Base-by-base conservation (phyloP, 2,888 invertebrate genomes). In the Eristalis intricaria region DNA sequence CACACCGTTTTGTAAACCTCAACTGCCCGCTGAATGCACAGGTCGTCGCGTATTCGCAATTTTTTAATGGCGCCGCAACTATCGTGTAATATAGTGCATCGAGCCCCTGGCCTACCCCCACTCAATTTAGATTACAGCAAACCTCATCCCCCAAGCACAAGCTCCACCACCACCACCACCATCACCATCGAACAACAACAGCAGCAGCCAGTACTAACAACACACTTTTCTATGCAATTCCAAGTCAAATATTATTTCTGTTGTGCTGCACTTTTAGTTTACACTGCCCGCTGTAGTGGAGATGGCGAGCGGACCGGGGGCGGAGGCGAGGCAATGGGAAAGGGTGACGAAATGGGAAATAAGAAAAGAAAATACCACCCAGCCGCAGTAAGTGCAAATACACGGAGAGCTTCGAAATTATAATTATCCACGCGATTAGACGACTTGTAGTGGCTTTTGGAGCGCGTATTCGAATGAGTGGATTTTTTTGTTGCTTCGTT, bases 221-320 rank as follows among this genome's bases (percentile, higher is more conserved):
- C 63, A 71, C 70, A 71, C 40, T 76, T 60, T 76, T 75, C 66
- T 80, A 76, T 32, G 76, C 80, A 73, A 76, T 77, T 81, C 70
- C 63, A 73, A 77, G 71, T 85, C 58, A 85, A 85, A 81, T 81
- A 85, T 76, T 76, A 81, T 85, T 73, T 85, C 73, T 73, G 64
- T 85, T 76, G 70, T 78, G 64, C 70, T 69, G 74, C 74, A 74
- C 43, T 74, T 84, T 71, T 38, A 75, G 73, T 84, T 74, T 78
- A 74, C 73, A 73, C 66, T 83, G 50, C 50, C 8, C 19, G 7
- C 50, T 10, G 19, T 8, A 8, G 19, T 5, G 50, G 4, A 35
- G 40, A 71, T 73, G 61, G 74, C 70, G 15, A 73, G 26, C n/a
- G 70, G 66, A 10, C 0, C 10, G 32, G 32, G 7, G 32, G 10